Evolutionary conservation across 2,113 vertebrate genomes (phyloP).

Genomic region (Aptenodytes patagonicus): DNA sequence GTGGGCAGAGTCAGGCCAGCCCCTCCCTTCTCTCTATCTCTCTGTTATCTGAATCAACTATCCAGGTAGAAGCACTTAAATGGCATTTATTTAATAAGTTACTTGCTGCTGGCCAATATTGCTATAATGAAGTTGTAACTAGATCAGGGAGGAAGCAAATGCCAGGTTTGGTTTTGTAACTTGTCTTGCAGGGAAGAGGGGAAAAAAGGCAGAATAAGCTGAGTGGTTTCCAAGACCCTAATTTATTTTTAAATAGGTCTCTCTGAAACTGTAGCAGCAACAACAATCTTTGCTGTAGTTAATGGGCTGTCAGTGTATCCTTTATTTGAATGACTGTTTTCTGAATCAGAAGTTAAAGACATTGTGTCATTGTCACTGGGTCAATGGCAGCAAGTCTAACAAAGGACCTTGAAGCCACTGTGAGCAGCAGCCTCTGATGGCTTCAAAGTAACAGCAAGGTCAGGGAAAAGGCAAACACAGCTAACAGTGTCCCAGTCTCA

Average conservation of each 20-base stretch:
- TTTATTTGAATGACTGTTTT: slow-evolving; percentile 51
- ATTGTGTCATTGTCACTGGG: not conserved
- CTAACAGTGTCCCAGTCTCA: not conserved
- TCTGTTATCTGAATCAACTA: not conserved
- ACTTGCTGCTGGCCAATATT: slow-evolving; percentile 65
- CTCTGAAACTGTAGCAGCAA: slow-evolving; percentile 41
- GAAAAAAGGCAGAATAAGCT: slow-evolving; percentile 43
- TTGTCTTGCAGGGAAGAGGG: slow-evolving; percentile 48
- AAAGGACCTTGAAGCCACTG: slow-evolving; percentile 21
- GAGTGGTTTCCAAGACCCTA: slow-evolving; percentile 47
- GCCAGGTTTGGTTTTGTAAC: slow-evolving; percentile 52
- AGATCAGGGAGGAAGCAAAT: slow-evolving; percentile 63
- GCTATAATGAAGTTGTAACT: slow-evolving; percentile 74
- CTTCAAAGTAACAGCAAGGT: slow-evolving; percentile 31
- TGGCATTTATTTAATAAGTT: slow-evolving; percentile 74
- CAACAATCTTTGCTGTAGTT: slow-evolving; percentile 68
- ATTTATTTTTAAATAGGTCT: slow-evolving; percentile 74
- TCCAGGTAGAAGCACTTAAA: slow-evolving; percentile 58
- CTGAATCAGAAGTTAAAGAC: slow-evolving; percentile 54
- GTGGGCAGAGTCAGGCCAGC: not conserved
- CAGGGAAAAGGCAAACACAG: not conserved
- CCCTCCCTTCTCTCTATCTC: not conserved
- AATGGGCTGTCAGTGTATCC: slow-evolving; percentile 68
- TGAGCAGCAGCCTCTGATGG: not conserved
- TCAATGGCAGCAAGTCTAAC: slow-evolving; percentile 25